Evolutionary conservation across 2,113 vertebrate species (phyloP).

Genomic region (Zonotrichia leucophrys): DNA sequence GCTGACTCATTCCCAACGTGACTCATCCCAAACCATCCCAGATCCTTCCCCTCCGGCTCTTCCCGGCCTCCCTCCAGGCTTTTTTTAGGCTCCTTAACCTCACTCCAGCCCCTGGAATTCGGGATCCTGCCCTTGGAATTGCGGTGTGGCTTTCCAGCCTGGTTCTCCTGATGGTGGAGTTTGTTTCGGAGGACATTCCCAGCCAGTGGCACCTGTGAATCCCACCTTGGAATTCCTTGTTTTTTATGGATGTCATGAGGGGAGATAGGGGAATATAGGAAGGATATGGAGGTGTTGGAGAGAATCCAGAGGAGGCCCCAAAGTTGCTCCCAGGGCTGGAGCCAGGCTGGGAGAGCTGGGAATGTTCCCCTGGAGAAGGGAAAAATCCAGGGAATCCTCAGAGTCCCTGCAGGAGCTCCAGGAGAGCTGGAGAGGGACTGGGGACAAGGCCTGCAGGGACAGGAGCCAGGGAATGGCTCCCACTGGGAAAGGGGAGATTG

Average conservation of each 20-base stretch:
- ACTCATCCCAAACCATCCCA: not conserved
- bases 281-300: not conserved
- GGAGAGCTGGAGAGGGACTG: not conserved
- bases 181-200: not conserved
- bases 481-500: not conserved
- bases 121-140: not conserved
- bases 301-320: not conserved
- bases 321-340: not conserved
- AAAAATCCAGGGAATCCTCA: not conserved
- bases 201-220: not conserved
- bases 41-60: not conserved
- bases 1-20: not conserved
- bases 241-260: not conserved
- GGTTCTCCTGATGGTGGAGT: not conserved
- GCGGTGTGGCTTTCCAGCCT: fast-evolving
- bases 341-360: not conserved
- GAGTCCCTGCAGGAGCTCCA: not conserved
- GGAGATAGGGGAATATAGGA: not conserved
- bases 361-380: not conserved
- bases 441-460: not conserved
- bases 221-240: not conserved
- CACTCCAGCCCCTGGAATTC: not conserved
- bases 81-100: not conserved
- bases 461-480: not conserved
- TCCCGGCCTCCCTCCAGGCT: not conserved